Evolutionary conservation across 2,113 vertebrate genomes (phyloP), one percentile per base, ranked within the genome.

Genomic region (Corythoichthys intestinalis): DNA sequence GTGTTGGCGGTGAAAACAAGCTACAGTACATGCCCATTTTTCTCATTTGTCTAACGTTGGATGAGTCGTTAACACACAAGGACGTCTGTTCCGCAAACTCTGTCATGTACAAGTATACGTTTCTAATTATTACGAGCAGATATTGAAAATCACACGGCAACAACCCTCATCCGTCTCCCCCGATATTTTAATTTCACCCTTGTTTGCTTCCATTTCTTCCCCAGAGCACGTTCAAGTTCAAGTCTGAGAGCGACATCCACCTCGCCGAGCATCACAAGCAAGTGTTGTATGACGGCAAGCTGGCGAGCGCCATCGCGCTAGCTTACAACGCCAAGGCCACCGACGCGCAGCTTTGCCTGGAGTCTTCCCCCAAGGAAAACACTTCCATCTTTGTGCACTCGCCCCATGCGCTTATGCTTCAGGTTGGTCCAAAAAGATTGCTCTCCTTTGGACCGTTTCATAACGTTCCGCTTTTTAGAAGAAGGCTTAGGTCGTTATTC

Each of bases 211-310:
- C 4, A 46, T 15, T 67, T 41, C 28, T 74, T 58, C 56, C 50
- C 17, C 93, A 99, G 97, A 98, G 96, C 89, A 98, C 96, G 1
- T 98, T 99, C 80, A 98, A 98, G 81, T 98, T 98, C 87, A 98
- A 98, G 77, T 99, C 96, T 0, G 97, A 99, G 88, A 99, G 97
- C 74, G 97, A 99, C 73, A 95, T 98, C 86, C 96, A 98, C 81
- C 91, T 99, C 83, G 97, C 96, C 4, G 96, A 99, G 83, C 97
- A 98, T 79, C 96, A 98, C 67, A 98, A 98, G 72, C 96, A 96
- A 82, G 96, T 98, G 66, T 80, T 99, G 0, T 99, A 98, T 4
- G 97, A 98, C 34, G 92, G 95, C 39, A 98, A 98, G 75, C 91
- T 98, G 73, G 95, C 96, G 54, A 94, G 92, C 83, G 95, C 94